These are phyloP conservation scores for Pocota personata DNA, from an alignment of 2,888 invertebrate species.

Conservation along the genomic window DNA sequence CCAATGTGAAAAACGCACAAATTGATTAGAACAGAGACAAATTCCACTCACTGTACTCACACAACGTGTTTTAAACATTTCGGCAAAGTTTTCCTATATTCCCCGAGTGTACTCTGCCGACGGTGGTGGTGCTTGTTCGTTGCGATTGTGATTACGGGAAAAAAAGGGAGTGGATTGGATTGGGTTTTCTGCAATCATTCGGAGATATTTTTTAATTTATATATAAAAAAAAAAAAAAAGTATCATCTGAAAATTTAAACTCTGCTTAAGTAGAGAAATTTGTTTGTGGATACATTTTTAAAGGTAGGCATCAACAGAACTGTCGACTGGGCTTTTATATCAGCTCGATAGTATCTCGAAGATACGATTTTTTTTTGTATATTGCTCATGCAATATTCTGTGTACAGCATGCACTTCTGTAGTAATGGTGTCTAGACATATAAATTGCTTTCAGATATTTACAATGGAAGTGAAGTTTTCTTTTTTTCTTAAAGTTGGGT, in stretches of 20 bases:
- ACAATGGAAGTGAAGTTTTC: constrained; percentile 19
- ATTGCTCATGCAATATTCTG: constrained; percentile 27
- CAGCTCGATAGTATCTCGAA: constrained; percentile 44
- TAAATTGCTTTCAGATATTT: constrained; percentile 51
- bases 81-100: constrained; percentile 38
- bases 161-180: constrained; percentile 61
- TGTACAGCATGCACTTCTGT: constrained; percentile 41
- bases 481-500: neutral
- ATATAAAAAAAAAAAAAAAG: neutral
- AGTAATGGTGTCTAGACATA: constrained; percentile 64
- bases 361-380: neutral
- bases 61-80: constrained; percentile 57
- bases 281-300: constrained; percentile 1
- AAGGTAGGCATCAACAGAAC: constrained; percentile 37
- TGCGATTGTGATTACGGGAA: constrained; percentile 42
- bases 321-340: constrained; percentile 6
- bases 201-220: neutral
- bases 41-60: constrained; percentile 41
- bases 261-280: too few species aligned
- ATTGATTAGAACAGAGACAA: constrained; percentile 38
- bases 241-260: neutral
- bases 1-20: constrained; percentile 42
- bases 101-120: constrained; percentile 58
- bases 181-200: constrained; percentile 6
- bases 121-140: constrained; percentile 51